phyloP scores from a whole-genome alignment of 2,113 vertebrate species.

The Asarcornis scutulata region DNA sequence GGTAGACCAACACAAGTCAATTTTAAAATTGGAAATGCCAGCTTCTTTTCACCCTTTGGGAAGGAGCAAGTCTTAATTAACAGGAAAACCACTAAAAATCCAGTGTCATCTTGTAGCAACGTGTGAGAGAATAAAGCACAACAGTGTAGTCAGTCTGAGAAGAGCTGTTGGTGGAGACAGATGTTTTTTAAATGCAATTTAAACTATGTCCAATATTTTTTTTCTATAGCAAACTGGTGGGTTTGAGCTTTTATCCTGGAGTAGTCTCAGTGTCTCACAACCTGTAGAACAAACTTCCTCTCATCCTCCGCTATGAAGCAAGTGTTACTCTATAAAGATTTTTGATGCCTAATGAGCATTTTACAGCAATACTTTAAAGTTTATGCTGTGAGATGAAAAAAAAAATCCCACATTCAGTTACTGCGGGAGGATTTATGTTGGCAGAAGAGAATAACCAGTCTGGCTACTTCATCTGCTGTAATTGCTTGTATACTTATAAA shows the following conservation, averaged over 20 bases:
- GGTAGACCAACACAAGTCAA: background rate
- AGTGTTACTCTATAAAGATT: constrained; percentile 12
- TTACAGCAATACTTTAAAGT: constrained; percentile 55
- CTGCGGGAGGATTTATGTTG: constrained; percentile 25
- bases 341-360: constrained; percentile 39
- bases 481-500: constrained; percentile 26
- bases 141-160: background rate
- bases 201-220: background rate
- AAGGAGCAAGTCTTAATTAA: background rate
- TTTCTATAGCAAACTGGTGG: background rate
- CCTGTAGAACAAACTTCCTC: background rate
- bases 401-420: background rate
- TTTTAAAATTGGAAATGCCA: background rate
- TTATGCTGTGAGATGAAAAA: constrained; percentile 39
- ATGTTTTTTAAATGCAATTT: background rate
- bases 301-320: background rate
- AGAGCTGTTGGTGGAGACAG: background rate
- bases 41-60: background rate
- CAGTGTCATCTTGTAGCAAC: background rate
- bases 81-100: constrained; percentile 1
- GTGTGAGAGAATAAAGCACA: background rate
- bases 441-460: background rate
- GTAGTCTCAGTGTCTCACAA: background rate
- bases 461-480: background rate
- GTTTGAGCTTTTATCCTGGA: constrained; percentile 13